Conservation (phyloP, 2,797 vertebrate species). For the Alauda arvensis region DNA sequence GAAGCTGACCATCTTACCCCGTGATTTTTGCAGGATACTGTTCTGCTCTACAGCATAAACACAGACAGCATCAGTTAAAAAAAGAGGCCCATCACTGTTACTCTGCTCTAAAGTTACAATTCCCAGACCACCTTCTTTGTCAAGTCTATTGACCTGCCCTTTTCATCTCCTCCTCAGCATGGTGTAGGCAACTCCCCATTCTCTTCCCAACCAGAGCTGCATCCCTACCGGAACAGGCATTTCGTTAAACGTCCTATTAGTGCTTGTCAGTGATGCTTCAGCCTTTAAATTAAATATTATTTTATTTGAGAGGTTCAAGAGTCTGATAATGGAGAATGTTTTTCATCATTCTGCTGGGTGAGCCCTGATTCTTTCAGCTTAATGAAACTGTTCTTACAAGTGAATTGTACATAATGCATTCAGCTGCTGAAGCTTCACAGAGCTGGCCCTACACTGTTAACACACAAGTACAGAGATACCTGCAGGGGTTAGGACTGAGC, state of each 20-base stretch:
- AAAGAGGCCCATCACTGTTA: background rate
- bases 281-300: background rate
- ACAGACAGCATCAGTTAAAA: background rate
- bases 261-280: background rate
- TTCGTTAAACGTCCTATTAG: background rate
- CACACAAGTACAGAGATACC: background rate
- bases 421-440: background rate
- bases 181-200: background rate
- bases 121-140: background rate
- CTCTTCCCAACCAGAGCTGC: background rate
- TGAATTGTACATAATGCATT: background rate
- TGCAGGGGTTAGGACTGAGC: background rate
- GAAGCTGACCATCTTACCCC: background rate
- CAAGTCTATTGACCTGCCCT: background rate
- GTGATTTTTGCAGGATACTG: background rate
- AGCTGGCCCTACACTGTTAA: background rate
- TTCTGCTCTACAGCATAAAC: background rate
- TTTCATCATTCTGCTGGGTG: background rate
- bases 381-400: background rate
- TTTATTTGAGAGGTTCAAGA: background rate
- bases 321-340: background rate
- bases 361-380: background rate
- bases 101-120: background rate
- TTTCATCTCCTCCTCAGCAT: background rate
- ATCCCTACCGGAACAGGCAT: background rate